A percentile compares a stretch with the other conserved stretches of the same genome.
Conservation (phyloP, 2,113 vertebrate species). For the Capra hircus region DNA sequence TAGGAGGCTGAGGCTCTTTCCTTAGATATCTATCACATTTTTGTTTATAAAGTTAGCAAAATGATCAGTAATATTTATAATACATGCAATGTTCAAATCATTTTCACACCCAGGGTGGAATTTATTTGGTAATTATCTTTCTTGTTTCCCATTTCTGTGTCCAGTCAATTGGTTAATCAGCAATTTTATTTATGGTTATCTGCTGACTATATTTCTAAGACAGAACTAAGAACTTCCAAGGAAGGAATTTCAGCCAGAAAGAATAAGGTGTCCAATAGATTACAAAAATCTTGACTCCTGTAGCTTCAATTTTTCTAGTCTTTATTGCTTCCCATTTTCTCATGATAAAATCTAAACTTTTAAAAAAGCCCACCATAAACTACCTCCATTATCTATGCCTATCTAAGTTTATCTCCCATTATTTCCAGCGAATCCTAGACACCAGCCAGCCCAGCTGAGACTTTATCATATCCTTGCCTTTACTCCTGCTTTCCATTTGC, state of each 20-base stretch:
- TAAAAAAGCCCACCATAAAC: not conserved
- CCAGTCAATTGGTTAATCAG: not conserved
- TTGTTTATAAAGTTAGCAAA: not conserved
- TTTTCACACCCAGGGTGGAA: not conserved
- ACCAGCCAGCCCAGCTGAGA: not conserved
- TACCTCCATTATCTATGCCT: not conserved
- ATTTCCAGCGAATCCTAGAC: not conserved
- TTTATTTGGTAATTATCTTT: not conserved
- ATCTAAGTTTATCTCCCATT: not conserved
- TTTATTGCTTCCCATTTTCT: not conserved
- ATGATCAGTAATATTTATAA: not conserved
- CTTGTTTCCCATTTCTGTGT: not conserved
- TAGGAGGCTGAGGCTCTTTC: not conserved
- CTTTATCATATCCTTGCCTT: not conserved
- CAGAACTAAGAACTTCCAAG: not conserved
- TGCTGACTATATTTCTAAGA: not conserved
- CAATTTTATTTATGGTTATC: not conserved
- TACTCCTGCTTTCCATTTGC: not conserved
- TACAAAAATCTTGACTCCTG: not conserved
- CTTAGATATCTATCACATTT: not conserved
- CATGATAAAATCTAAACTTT: not conserved
- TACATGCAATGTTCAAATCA: not conserved
- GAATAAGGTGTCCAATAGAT: not conserved
- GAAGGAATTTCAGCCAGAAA: not conserved
- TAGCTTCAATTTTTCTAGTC: not conserved